Evolutionary conservation across 2,888 invertebrate species (phyloP), one percentile per base, ranked within the genome.

Genomic region (Epistrophe grossulariae): DNA sequence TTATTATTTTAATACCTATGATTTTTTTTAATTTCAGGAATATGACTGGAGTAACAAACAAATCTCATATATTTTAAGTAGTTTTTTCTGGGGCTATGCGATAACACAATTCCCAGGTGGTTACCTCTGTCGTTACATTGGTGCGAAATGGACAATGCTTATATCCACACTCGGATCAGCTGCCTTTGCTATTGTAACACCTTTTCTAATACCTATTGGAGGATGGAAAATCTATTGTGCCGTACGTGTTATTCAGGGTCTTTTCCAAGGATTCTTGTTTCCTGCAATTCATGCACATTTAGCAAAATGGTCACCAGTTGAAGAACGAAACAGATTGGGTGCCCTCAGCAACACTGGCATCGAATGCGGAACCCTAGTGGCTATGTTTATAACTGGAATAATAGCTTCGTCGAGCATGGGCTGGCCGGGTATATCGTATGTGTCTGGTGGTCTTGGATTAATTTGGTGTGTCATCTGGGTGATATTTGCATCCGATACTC

Each of bases 71-170:
- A 94, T 96, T 31, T 92, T 96, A 5, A 96, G 96, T 1, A 95
- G 96, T 0, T 97, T 97, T 92, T 96, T 96, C 91, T 96, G 96
- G 96, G 97, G 97, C 1, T 97, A 97, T 90, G 94, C 96, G 7
- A 84, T 96, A 19, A 94, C 94, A 84, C 93, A 94, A 89, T 92
- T 96, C 24, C 95, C 95, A 0, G 95, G 95, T 0, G 96, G 96
- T 0, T 95, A 95, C 89, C 91, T 98, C 28, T 96, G 96, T 0
- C 95, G 96, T 78, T 93, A 94, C 11, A 95, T 95, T 90, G 97
- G 97, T 0, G 95, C 96, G 0, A 95, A 95, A 74, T 93, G 94
- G 35, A 92, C 97, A 1, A 92, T 95, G 64, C 92, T 94, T 0
- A 90, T 93, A 0, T 94, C 95, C 0, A 93, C 96, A 94, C 94